A percentile compares a stretch with the other conserved stretches of the same genome.
Evolutionary conservation across 2,888 invertebrate species (phyloP).

Genomic region (Pandemis heparana): DNA sequence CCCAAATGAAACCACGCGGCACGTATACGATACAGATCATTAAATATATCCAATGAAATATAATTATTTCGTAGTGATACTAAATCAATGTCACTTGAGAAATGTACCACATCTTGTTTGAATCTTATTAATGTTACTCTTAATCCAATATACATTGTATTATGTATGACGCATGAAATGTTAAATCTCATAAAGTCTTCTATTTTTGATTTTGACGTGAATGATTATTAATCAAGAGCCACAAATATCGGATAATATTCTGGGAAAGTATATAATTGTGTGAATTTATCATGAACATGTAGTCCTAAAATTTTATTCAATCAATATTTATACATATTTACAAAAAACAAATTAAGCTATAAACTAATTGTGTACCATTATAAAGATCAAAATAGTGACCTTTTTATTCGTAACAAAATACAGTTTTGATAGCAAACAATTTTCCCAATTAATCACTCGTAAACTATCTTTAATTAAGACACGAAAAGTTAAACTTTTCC

Average conservation of each 20-base stretch:
- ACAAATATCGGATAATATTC: background rate
- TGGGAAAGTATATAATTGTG: no score
- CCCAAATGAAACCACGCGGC: conserved; percentile 26
- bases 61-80: conserved; percentile 37
- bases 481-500: background rate
- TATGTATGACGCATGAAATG: conserved; percentile 4
- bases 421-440: background rate
- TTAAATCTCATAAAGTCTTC: background rate
- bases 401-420: no score
- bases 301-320: no score
- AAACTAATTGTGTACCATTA: no score
- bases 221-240: background rate
- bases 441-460: background rate
- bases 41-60: conserved; percentile 38
- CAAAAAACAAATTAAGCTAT: no score
- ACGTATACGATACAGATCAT: conserved; percentile 16
- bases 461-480: background rate
- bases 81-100: conserved; percentile 39
- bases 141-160: conserved; percentile 38
- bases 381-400: no score
- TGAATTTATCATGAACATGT: no score
- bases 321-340: no score
- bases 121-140: conserved; percentile 40
- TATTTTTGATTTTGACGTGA: background rate
- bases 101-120: conserved; percentile 38